These are phyloP conservation scores for Uloborus diversus DNA, from an alignment of 1,140 invertebrate species.

Conservation along the genomic window DNA sequence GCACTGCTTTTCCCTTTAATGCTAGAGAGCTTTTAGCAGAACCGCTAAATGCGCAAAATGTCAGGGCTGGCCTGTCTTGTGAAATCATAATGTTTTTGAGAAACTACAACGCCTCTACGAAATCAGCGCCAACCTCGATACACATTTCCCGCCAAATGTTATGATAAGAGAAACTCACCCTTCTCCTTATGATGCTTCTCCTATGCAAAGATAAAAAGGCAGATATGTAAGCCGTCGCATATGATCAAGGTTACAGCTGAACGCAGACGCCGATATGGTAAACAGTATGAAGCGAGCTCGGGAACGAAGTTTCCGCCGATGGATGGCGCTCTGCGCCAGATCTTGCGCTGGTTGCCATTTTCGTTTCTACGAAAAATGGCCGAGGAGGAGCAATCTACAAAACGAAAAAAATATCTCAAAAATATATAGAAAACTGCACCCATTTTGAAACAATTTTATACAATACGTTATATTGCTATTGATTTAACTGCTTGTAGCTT, in stretches of 20 bases:
- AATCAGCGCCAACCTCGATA: slow-evolving; percentile 35
- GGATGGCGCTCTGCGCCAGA: slow-evolving; percentile 14
- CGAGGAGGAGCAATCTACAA: background rate
- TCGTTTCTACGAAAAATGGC: too few species aligned
- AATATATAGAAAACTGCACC: background rate
- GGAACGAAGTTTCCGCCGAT: slow-evolving; percentile 36
- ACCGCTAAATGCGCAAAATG: slow-evolving; percentile 48
- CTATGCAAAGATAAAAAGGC: slow-evolving; percentile 56
- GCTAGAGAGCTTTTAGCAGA: slow-evolving; percentile 9
- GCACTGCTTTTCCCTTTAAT: slow-evolving; percentile 10
- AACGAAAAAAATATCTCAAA: background rate
- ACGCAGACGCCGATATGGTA: slow-evolving; percentile 55
- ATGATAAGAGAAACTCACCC: slow-evolving; percentile 49
- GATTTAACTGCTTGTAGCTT: too few species aligned
- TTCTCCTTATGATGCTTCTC: slow-evolving; percentile 41
- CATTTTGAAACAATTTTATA: background rate
- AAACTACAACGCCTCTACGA: background rate
- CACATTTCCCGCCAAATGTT: slow-evolving; percentile 56
- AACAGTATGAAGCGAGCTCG: slow-evolving; percentile 16
- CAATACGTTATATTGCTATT: background rate
- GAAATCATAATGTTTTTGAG: slow-evolving; percentile 6
- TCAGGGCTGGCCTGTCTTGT: slow-evolving; percentile 13
- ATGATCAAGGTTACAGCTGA: slow-evolving; percentile 55
- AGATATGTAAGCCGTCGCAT: slow-evolving; percentile 53
- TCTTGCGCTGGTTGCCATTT: background rate